Percentiles rank a stretch among this genome's conserved stretches.
phyloP scores from a whole-genome alignment of 2,113 vertebrate genomes.

The Chunga burmeisteri region DNA sequence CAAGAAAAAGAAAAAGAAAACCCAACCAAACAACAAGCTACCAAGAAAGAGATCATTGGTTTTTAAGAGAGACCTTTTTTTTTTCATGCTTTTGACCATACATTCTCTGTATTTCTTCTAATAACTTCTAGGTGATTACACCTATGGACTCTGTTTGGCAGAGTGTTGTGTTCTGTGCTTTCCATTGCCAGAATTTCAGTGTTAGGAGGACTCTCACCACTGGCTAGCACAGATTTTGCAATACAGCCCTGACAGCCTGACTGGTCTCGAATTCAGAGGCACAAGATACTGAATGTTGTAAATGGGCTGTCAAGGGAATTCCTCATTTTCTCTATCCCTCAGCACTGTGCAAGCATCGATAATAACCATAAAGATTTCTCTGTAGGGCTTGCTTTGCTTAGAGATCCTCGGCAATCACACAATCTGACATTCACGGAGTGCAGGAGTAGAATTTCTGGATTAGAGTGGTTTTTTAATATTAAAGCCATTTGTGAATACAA shows the following conservation, averaged over 20 bases:
- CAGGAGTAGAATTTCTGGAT: background rate
- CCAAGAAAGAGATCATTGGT: background rate
- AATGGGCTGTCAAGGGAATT: background rate
- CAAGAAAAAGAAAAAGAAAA: background rate
- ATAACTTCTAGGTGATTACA: background rate
- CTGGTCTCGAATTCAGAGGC: background rate
- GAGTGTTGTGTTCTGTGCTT: background rate
- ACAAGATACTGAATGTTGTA: background rate
- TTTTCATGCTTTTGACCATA: background rate
- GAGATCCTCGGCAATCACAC: background rate
- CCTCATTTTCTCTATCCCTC: background rate
- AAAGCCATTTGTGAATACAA: background rate
- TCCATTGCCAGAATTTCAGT: background rate
- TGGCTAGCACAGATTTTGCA: background rate
- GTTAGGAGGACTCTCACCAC: background rate
- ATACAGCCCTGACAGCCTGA: background rate
- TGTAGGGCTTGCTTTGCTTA: background rate
- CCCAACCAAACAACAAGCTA: background rate
- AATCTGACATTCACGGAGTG: background rate
- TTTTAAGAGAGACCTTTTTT: background rate
- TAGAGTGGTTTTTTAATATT: background rate
- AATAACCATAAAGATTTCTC: background rate
- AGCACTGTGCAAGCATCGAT: background rate
- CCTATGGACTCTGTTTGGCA: background rate
- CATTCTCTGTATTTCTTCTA: background rate